Percentiles rank a stretch among this genome's conserved stretches.
phyloP scores from a whole-genome alignment of 2,888 invertebrate species.

The Podotricha telesiphe region DNA sequence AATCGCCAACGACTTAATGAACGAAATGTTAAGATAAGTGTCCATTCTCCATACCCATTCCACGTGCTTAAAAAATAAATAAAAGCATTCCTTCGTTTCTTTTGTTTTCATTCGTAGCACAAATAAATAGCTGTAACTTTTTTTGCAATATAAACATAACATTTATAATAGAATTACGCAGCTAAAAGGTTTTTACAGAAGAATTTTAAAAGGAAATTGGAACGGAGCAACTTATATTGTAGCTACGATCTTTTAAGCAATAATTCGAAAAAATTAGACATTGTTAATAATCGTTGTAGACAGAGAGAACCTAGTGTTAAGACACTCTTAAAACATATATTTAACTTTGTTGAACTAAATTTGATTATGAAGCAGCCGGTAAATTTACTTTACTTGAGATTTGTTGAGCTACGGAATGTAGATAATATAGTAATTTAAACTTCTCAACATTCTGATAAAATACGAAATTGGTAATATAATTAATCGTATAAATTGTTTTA shows the following conservation, averaged over 20 bases:
- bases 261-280: no score
- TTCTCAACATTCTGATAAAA: constrained; percentile 25
- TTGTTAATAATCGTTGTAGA: no score
- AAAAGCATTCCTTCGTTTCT: constrained; percentile 11
- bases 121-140: constrained; percentile 20
- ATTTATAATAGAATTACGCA: constrained; percentile 48
- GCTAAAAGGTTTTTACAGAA: constrained; percentile 50
- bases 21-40: constrained; percentile 76
- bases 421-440: constrained; percentile 25
- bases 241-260: background rate
- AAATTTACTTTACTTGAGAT: background rate
- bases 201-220: constrained; percentile 36
- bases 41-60: constrained; percentile 61
- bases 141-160: constrained; percentile 35
- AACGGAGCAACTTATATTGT: constrained; percentile 18
- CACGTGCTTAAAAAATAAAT: constrained; percentile 47
- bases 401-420: background rate
- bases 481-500: constrained; percentile 38
- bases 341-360: background rate
- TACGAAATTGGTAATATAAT: constrained; percentile 36
- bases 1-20: constrained; percentile 82
- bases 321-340: background rate
- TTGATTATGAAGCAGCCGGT: background rate
- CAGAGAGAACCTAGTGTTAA: no score
- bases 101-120: constrained; percentile 31